Evolutionary conservation across 2,113 vertebrate genomes (phyloP), one percentile per base, ranked within the genome.

Genomic region (Melanerpes formicivorus): DNA sequence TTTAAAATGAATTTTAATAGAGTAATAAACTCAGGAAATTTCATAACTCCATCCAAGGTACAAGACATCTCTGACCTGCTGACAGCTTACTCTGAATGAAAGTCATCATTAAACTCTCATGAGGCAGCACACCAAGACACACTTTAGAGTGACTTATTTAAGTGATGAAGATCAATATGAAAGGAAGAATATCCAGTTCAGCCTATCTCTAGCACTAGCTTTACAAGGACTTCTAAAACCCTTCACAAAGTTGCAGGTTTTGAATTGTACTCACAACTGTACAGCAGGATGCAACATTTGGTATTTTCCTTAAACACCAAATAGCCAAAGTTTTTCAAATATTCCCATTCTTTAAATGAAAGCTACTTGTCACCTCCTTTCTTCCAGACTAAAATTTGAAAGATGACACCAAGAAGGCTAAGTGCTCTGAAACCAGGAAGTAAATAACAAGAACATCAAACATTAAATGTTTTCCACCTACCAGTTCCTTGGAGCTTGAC

Each of bases 1-100:
- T 96, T 96, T 97, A 87, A 94, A 96, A 80, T 74, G 18, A 96
- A 89, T 88, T 93, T 96, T 95, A 94, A 94, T 93, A 80, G 95
- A 54, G 63, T 84, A 90, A 96, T 88, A 75, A 91, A 86, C 63
- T 93, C 32, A 30, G 87, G 65, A 91, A 95, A 84, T 94, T 95
- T 80, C 90, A 80, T 76, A 91, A 92, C 74, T 87, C 37, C 66
- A 60, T 94, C 69, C 84, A 73, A 84, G 87, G 81, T 40, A 81
- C 4, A 50, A 70, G 25, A 62, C 66, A 86, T 88, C 78, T 86
- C 66, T 89, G 85, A 94, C 88, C 71, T 80, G 71, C 76, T 72
- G 72, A 69, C 73, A 94, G 63, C 69, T 94, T 60, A 93, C 15
- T 10, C 74, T 75, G 63, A 88, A 93, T 90, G 42, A 76, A 89